Evolutionary conservation across 2,797 vertebrate species (phyloP).

Genomic region (Picus viridis): DNA sequence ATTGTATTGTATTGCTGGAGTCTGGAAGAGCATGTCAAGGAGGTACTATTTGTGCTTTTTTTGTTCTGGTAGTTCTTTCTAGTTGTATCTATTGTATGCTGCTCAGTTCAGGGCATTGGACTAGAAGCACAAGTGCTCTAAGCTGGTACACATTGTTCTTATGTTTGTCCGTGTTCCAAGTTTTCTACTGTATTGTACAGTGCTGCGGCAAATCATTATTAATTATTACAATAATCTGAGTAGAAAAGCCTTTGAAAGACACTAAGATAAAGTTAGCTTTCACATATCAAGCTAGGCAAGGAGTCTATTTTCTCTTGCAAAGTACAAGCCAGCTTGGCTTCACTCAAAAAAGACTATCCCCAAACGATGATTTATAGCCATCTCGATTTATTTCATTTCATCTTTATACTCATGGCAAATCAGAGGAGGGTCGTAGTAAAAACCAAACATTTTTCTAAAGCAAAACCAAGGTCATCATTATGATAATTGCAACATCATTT

Average conservation of each 20-base stretch:
- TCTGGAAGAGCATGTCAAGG: background rate
- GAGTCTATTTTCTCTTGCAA: background rate
- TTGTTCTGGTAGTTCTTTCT: background rate
- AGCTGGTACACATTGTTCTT: background rate
- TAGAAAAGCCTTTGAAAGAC: background rate
- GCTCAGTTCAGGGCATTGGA: background rate
- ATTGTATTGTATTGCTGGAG: background rate
- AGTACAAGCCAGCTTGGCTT: background rate
- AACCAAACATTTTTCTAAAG: constrained; percentile 19
- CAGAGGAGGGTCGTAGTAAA: background rate
- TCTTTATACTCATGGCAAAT: constrained; percentile 12
- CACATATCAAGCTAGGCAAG: background rate
- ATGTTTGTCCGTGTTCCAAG: background rate
- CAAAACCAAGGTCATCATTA: background rate
- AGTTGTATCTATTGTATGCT: background rate
- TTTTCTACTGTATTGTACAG: background rate
- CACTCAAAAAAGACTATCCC: background rate
- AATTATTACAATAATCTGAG: background rate
- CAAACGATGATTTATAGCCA: background rate
- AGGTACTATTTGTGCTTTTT: background rate
- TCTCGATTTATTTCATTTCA: constrained; percentile 22
- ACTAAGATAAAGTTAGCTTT: background rate
- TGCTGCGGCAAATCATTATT: background rate
- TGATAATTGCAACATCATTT: constrained; percentile 30
- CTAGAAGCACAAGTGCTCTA: background rate